Base-by-base conservation (phyloP, 2,113 vertebrate genomes). In the Probosciger aterrimus region DNA sequence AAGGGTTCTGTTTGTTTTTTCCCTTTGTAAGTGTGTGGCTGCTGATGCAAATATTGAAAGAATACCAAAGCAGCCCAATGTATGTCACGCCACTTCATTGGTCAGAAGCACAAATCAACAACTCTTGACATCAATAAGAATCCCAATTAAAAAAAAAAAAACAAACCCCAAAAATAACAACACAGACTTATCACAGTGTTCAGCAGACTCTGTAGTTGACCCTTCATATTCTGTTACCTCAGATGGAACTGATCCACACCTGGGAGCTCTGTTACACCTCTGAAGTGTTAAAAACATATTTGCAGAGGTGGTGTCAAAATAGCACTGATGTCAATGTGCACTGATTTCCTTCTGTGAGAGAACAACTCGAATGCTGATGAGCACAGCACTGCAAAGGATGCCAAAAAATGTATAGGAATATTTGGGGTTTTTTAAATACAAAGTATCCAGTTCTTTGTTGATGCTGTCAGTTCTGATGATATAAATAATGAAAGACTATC, bases 401-500 rank as follows among this genome's bases (percentile, higher is more conserved):
- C n/a, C 4, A 47, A 30, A 33, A 7, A 28, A n/a, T 13, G 14
- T 3, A 10, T 23, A 4, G 9, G 20, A 59, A 23, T 59, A 59
- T 59, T 59, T n/a, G 20, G 12, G 31, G 0, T 6, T 57, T 57
- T n/a, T 59, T 22, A 22, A 76, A 17, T 33, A 13, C 19, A 46
- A 11, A 28, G 24, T 23, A 46, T 30, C 53, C 0, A 3, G 4
- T 6, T 23, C 37, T 52, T 9, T 5, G 6, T 7, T 35, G 2
- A 23, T 4, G 27, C 14, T 43, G 20, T 1, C 39, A 43, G 3
- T 41, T 30, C 70, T 33, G 37, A 14, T n/a, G 12, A 17, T 31
- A 71, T 8, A 46, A 59, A 46, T 22, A 59, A 4, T 28, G 41
- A 75, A 28, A 35, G 18, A 59, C 10, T 8, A 57, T 7, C 4